A percentile compares a stretch with the other conserved stretches of the same genome.
These are phyloP conservation scores for Pseudomugil tenellus DNA, from an alignment of 2,797 vertebrate species.

Conservation along the genomic window DNA sequence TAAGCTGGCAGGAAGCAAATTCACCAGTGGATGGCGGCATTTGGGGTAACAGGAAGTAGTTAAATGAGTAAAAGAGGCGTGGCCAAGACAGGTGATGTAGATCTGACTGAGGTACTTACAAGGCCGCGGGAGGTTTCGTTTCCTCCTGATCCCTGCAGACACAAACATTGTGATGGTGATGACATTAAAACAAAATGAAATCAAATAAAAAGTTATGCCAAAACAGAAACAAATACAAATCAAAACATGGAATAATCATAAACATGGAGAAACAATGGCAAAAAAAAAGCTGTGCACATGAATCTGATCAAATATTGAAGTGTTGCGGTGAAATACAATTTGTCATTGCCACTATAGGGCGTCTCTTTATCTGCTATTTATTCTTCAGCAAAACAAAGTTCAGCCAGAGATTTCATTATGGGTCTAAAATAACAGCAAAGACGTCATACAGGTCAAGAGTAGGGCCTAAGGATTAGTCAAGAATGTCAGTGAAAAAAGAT, in stretches of 20 bases:
- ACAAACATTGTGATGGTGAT: conserved; percentile 18
- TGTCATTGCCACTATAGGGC: not conserved
- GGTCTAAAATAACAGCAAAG: not conserved
- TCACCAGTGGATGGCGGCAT: not conserved
- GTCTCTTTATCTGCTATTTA: not conserved
- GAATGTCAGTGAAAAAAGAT: not conserved
- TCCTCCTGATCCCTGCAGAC: conserved; percentile 53
- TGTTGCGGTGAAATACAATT: not conserved
- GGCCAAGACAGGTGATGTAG: conserved; percentile 24
- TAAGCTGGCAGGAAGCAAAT: conserved; percentile 43
- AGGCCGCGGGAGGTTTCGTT: conserved; percentile 29
- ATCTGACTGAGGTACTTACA: conserved; percentile 47
- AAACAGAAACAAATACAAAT: conserved; percentile 28
- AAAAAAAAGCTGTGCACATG: not conserved
- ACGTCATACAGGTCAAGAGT: not conserved
- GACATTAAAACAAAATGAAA: conserved; percentile 6
- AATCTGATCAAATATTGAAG: not conserved
- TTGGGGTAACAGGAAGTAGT: conserved; percentile 15
- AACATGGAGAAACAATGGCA: conserved; percentile 13
- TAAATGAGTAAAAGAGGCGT: conserved; percentile 4
- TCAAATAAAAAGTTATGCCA: conserved; percentile 17
- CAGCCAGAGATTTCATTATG: not conserved
- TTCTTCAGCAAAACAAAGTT: not conserved
- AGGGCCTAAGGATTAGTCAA: not conserved
- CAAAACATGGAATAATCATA: conserved; percentile 14